phyloP scores from a whole-genome alignment of 2,113 vertebrate species.

The Arvicanthis niloticus region DNA sequence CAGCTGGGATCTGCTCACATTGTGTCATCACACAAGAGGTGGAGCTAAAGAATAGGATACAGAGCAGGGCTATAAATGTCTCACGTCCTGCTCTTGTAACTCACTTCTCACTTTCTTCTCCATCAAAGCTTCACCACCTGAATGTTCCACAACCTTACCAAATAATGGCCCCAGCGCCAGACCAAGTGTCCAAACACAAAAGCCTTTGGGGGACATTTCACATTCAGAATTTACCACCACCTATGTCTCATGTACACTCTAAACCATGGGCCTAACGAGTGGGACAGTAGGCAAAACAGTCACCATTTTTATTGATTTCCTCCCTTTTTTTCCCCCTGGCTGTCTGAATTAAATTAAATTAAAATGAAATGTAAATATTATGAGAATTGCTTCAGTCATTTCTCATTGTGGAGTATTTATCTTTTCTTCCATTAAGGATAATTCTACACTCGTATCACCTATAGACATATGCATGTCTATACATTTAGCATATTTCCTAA shows the following conservation, averaged over 20 bases:
- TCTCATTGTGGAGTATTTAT: constrained; percentile 16
- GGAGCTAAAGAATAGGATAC: not conserved
- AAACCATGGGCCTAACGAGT: not conserved
- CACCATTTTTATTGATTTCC: not conserved
- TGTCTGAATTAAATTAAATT: not conserved
- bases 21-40: too few relatives aligned
- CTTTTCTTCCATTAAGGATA: not conserved
- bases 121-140: not conserved
- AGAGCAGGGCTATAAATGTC: too few relatives aligned
- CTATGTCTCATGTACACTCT: not conserved
- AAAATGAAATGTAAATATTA: not conserved
- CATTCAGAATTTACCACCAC: not conserved
- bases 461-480: not conserved
- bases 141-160: not conserved
- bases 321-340: not conserved
- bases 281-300: not conserved
- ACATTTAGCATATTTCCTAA: not conserved
- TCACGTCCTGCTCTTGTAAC: not conserved
- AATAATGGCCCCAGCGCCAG: not conserved
- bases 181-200: not conserved
- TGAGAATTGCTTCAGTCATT: constrained; percentile 30
- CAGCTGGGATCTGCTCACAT: not conserved
- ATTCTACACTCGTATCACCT: not conserved
- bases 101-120: too few relatives aligned
- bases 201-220: not conserved